Evolutionary conservation across 2,888 invertebrate genomes (phyloP).

Genomic region (Latrodectus elegans): DNA sequence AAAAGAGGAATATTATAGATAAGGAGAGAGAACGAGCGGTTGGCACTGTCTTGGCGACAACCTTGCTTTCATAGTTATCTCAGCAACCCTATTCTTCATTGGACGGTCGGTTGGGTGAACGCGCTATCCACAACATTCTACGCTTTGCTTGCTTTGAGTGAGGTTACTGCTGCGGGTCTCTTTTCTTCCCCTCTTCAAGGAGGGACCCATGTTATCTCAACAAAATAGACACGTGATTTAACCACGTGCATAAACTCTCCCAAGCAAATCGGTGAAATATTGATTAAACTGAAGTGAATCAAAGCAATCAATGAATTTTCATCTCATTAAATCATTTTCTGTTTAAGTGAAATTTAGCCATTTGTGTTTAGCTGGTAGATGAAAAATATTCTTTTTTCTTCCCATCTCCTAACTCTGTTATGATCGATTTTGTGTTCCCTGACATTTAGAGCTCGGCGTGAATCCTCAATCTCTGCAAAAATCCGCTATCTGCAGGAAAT

Average conservation of each 20-base stretch:
- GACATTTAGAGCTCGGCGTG: constrained; percentile 31
- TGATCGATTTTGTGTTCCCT: constrained; percentile 52
- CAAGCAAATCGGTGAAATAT: not conserved
- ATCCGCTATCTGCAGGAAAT: not conserved
- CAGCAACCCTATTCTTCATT: constrained; percentile 40
- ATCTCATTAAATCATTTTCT: not conserved
- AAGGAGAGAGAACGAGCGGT: not conserved
- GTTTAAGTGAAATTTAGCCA: not conserved
- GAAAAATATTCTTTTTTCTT: constrained; percentile 25
- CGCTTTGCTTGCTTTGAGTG: constrained; percentile 34
- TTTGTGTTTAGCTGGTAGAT: constrained; percentile 18
- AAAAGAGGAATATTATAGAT: no score
- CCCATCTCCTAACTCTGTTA: not conserved
- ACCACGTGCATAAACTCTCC: not conserved
- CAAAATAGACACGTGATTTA: not conserved
- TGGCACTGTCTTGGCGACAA: constrained; percentile 27
- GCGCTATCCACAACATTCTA: constrained; percentile 40
- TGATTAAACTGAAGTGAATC: not conserved
- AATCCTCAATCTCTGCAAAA: not conserved
- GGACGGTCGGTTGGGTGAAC: constrained; percentile 30
- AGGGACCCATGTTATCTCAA: constrained; percentile 4
- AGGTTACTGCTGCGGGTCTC: not conserved
- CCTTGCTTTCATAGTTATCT: not conserved
- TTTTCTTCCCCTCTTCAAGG: not conserved
- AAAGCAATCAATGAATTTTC: not conserved